Evolutionary conservation across 2,888 invertebrate genomes (phyloP).

Genomic region (Chymomyza amoena): DNA sequence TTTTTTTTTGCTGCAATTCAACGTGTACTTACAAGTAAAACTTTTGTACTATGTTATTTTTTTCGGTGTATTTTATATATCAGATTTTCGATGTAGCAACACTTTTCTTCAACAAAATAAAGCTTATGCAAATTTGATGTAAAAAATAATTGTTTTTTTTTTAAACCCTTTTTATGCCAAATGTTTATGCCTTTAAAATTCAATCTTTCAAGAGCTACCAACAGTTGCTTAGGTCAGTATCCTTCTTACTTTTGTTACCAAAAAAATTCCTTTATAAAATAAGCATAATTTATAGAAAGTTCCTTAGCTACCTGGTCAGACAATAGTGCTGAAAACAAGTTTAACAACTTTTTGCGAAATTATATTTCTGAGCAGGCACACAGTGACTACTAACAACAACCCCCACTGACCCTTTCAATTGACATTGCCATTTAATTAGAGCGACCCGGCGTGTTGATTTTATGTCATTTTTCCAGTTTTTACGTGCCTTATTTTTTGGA

Average conservation of each 20-base stretch:
- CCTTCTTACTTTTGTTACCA: background rate
- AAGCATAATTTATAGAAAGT: background rate
- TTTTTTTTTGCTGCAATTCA: no score
- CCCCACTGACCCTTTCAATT: constrained; percentile 47
- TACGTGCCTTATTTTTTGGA: constrained; percentile 17
- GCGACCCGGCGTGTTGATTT: constrained; percentile 59
- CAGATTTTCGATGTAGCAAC: no score
- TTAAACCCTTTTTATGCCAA: no score
- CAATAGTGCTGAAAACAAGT: background rate
- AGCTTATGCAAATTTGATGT: no score
- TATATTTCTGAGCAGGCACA: background rate
- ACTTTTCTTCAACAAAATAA: no score
- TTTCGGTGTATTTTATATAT: no score
- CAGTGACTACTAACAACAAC: constrained; percentile 43
- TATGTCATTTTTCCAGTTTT: constrained; percentile 47
- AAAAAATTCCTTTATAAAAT: background rate
- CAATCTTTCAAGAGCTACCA: background rate
- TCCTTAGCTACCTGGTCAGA: background rate
- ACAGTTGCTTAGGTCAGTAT: background rate
- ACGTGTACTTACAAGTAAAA: no score
- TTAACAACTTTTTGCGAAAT: background rate
- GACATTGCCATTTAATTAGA: constrained; percentile 72
- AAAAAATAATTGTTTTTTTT: no score
- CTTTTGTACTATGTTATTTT: no score
- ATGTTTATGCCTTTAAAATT: no score